phyloP scores from a whole-genome alignment of 2,113 vertebrate species.

The Progne subis region DNA sequence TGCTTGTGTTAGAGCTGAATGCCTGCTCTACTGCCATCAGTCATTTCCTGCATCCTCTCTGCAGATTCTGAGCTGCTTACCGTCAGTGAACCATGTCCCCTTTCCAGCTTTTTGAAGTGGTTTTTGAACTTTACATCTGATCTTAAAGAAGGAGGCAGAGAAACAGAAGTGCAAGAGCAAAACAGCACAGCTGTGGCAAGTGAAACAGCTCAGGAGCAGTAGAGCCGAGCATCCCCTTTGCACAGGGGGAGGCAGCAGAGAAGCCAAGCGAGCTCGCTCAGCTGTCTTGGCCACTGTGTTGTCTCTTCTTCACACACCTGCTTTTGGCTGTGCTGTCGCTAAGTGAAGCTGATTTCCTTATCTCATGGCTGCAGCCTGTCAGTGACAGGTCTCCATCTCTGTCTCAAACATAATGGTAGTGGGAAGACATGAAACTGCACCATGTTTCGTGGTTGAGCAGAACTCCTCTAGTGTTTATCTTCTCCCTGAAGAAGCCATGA shows the following conservation, averaged over 20 bases:
- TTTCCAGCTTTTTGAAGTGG: neutral
- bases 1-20: neutral
- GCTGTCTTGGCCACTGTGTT: neutral
- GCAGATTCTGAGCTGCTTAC: neutral
- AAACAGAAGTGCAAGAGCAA: neutral
- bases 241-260: neutral
- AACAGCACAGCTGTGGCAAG: fast-evolving
- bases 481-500: neutral
- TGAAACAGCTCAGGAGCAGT: neutral
- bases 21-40: neutral
- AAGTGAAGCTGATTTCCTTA: constrained; percentile 60
- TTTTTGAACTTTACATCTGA: neutral
- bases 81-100: neutral
- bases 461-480: neutral
- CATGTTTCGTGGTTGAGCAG: neutral
- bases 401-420: neutral
- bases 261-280: neutral
- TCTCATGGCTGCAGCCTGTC: constrained; percentile 38
- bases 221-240: neutral
- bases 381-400: constrained; percentile 45
- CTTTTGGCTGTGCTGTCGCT: constrained; percentile 54
- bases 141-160: neutral
- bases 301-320: constrained; percentile 60
- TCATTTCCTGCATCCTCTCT: neutral
- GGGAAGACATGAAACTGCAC: constrained; percentile 13